phyloP scores from a whole-genome alignment of 2,797 vertebrate species.

The Novumbra hubbsi region DNA sequence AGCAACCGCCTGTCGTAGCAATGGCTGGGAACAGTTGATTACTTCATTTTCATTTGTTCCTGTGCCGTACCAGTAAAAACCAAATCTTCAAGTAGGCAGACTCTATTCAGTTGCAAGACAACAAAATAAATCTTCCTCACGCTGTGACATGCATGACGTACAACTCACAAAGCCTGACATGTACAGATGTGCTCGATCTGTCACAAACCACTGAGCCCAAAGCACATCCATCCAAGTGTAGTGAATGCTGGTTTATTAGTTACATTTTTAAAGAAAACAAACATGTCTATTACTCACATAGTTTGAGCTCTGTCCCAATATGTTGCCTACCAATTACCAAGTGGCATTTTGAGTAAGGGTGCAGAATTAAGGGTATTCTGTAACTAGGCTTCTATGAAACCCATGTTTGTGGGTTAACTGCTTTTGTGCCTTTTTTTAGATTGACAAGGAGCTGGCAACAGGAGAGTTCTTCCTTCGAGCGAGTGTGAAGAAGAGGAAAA shows the following conservation, averaged over 20 bases:
- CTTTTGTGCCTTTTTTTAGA: constrained; percentile 57
- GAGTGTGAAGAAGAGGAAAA: constrained; percentile 86
- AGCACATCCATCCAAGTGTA: too few species aligned
- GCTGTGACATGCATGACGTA: background rate
- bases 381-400: background rate
- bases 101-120: background rate
- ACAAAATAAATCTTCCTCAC: background rate
- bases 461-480: constrained; percentile 94
- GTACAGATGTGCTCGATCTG: background rate
- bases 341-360: too few species aligned
- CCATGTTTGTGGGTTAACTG: background rate
- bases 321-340: too few species aligned
- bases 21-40: background rate
- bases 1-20: background rate
- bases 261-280: too few species aligned
- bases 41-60: background rate
- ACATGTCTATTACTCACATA: too few species aligned
- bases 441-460: constrained; percentile 89
- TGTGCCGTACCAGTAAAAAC: background rate
- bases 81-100: background rate
- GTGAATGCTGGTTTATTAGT: too few species aligned
- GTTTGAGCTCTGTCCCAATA: too few species aligned
- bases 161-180: background rate
- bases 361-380: too few species aligned
- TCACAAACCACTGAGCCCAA: too few species aligned